Conservation (phyloP, 2,113 vertebrate genomes). For the Oreochromis niloticus region DNA sequence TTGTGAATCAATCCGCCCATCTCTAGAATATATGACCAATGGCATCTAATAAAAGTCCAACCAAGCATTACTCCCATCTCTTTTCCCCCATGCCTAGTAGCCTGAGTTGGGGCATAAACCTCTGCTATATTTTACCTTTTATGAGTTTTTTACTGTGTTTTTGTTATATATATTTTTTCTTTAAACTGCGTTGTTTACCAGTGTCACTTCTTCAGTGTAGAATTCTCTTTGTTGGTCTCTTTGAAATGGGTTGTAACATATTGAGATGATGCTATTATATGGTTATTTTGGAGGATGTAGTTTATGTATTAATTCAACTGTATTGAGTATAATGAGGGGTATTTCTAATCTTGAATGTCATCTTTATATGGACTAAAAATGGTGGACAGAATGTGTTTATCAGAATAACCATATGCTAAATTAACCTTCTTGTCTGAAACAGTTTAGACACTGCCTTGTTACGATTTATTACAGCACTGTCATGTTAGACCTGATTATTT, state of each 20-base stretch:
- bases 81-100: background rate
- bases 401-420: background rate
- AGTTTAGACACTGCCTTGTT: background rate
- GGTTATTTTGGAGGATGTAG: background rate
- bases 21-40: background rate
- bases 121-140: background rate
- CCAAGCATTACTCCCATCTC: background rate
- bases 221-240: background rate
- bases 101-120: background rate
- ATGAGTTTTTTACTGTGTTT: background rate
- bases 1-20: background rate
- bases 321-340: background rate
- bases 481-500: background rate
- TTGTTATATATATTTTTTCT: background rate
- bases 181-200: background rate
- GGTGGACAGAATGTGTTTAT: background rate
- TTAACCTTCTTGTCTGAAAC: background rate
- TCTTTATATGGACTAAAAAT: background rate
- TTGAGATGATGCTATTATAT: background rate
- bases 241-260: background rate
- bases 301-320: background rate
- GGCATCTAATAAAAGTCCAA: background rate
- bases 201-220: background rate
- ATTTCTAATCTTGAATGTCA: background rate
- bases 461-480: background rate